Evolutionary conservation across 2,113 vertebrate genomes (phyloP).

Genomic region (Eolophus roseicapilla): DNA sequence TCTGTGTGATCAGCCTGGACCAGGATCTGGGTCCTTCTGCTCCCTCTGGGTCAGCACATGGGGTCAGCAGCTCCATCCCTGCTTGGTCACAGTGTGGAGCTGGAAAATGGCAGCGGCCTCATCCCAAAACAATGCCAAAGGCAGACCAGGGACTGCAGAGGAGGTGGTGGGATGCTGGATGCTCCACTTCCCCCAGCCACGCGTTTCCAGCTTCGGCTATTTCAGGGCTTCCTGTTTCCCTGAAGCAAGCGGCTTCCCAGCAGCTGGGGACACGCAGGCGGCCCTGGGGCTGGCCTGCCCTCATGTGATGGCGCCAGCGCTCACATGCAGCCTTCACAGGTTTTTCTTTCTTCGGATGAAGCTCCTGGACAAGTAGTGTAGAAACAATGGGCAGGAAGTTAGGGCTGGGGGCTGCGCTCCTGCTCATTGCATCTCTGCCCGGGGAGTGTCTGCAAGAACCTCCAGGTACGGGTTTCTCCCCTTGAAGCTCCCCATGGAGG

Average conservation of each 20-base stretch:
- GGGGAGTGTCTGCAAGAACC: background rate
- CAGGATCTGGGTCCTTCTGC: background rate
- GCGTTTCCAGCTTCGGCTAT: conserved; percentile 16
- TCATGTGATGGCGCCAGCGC: background rate
- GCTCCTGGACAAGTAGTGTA: background rate
- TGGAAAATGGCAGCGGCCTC: background rate
- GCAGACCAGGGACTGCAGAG: background rate
- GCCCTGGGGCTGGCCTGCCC: background rate
- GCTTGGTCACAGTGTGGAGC: accelerated
- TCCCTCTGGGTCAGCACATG: background rate
- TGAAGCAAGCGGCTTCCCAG: background rate
- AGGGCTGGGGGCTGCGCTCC: background rate
- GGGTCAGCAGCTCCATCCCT: background rate
- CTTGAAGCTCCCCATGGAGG: background rate
- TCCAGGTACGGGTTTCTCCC: background rate
- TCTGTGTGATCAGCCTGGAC: accelerated
- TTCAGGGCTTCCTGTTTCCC: conserved; percentile 55
- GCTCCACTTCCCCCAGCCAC: background rate
- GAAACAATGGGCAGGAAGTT: background rate
- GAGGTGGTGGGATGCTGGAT: background rate
- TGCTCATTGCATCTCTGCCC: background rate
- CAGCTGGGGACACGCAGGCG: background rate
- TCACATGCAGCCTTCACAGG: background rate
- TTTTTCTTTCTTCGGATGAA: background rate
- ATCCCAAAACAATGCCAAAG: background rate